Base-by-base conservation (phyloP, 2,888 invertebrate genomes). In the Clostera curtula region DNA sequence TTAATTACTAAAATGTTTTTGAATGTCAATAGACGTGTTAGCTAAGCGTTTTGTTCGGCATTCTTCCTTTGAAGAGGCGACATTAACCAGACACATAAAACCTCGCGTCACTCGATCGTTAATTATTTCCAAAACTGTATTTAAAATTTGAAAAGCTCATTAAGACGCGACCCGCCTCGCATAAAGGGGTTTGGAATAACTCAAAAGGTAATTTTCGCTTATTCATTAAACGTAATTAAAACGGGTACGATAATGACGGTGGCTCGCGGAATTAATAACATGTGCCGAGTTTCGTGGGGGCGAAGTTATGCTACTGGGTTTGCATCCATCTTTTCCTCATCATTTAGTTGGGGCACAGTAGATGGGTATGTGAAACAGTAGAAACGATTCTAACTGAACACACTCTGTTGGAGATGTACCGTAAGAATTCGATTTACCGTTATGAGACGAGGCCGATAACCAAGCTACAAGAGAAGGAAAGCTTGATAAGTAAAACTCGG, bases 121-220 rank as follows among this genome's bases (percentile, higher is more conserved):
- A 71, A 76, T 76, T 74, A 79, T 74, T 66, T 68, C 56, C 65
- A 66, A 75, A 76, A 69, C 68, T 58, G 66, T 72, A 62, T 76
- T 73, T 67, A 68, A 75, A 75, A 69, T 72, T 70, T 59, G 60
- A 68, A 76, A 72, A 79, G 68, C 80, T 82, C 80, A 82, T 82
- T 80, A 77, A 75, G 74, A 73, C 60, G 57, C 65, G 56, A 59
- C 54, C 49, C 64, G 50, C 41, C 49, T 44, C 56, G 59, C 65
- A 74, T 71, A 74, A 77, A 73, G 61, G 70, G 62, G 60, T 70
- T 65, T 53, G 47, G 49, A 69, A 69, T 73, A 67, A 68, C 62
- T 76, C 74, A 76, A 73, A 74, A 76, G 75, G 70, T 73, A 75
- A 82, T 80, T 79, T 80, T 79, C 73, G 79, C 79, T 76, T 79